Percentiles rank a stretch among this genome's conserved stretches.
phyloP scores from a whole-genome alignment of 2,797 vertebrate genomes.

The Oryzias sinensis region DNA sequence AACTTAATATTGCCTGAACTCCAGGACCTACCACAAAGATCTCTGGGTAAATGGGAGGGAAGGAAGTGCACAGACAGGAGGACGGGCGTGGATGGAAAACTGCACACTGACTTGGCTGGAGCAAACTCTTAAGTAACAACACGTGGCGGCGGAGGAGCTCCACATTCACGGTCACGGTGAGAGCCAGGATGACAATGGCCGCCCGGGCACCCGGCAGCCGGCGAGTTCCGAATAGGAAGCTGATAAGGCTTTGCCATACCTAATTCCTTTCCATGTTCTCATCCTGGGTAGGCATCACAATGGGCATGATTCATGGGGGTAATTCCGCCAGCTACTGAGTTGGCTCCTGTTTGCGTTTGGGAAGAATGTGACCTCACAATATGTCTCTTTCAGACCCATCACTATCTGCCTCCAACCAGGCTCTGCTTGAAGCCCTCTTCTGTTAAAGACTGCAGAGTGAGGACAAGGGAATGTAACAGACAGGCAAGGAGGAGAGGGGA shows the following conservation, averaged over 20 bases:
- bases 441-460: constrained; percentile 69
- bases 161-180: constrained; percentile 60
- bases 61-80: constrained; percentile 93
- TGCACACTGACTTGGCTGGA: constrained; percentile 79
- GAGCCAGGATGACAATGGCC: constrained; percentile 53
- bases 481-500: constrained; percentile 43
- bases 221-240: constrained; percentile 74
- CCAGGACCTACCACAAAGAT: constrained; percentile 86
- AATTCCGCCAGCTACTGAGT: constrained; percentile 88
- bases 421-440: constrained; percentile 73
- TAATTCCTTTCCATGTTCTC: constrained; percentile 89
- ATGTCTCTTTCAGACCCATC: constrained; percentile 83
- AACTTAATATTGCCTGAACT: constrained; percentile 85
- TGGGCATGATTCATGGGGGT: constrained; percentile 93
- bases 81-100: constrained; percentile 93
- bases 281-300: constrained; percentile 87
- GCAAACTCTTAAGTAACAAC: constrained; percentile 84
- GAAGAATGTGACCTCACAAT: constrained; percentile 86
- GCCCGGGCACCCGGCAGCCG: constrained; percentile 59
- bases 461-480: constrained; percentile 63
- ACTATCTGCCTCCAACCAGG: constrained; percentile 68
- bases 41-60: constrained; percentile 89
- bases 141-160: constrained; percentile 85
- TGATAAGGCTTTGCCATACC: constrained; percentile 80
- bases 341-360: constrained; percentile 85